phyloP scores from a whole-genome alignment of 2,113 vertebrate genomes.

The Brachypodius melanocephalos region DNA sequence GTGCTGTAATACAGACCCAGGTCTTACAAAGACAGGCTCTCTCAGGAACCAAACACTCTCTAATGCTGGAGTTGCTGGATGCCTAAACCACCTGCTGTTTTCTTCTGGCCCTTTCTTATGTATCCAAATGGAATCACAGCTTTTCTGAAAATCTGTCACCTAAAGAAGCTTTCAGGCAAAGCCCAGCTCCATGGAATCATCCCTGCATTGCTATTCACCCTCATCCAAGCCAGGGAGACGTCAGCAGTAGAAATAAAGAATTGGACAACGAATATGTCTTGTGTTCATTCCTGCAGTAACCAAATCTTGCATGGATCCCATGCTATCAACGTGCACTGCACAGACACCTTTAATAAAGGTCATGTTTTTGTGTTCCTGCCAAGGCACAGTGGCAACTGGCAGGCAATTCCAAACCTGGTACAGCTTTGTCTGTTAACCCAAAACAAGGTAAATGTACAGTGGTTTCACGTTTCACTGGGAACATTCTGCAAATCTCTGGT shows the following conservation, averaged over 20 bases:
- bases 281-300: not conserved
- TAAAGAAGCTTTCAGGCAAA: not conserved
- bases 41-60: not conserved
- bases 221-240: not conserved
- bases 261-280: rapidly evolving
- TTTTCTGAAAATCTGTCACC: not conserved
- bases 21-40: not conserved
- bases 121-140: not conserved
- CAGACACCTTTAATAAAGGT: not conserved
- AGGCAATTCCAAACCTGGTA: not conserved
- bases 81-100: not conserved
- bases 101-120: not conserved
- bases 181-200: not conserved
- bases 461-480: not conserved
- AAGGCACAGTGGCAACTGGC: not conserved
- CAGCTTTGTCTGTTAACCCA: not conserved
- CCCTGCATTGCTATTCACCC: not conserved
- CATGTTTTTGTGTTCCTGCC: not conserved
- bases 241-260: not conserved
- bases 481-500: not conserved
- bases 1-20: not conserved
- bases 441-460: not conserved
- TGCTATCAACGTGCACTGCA: not conserved
- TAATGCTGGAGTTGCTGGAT: not conserved
- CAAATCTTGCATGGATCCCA: not conserved